Evolutionary conservation across 2,113 vertebrate species (phyloP), one percentile per base, ranked within the genome.

Genomic region (Aspidoscelis tigris): DNA sequence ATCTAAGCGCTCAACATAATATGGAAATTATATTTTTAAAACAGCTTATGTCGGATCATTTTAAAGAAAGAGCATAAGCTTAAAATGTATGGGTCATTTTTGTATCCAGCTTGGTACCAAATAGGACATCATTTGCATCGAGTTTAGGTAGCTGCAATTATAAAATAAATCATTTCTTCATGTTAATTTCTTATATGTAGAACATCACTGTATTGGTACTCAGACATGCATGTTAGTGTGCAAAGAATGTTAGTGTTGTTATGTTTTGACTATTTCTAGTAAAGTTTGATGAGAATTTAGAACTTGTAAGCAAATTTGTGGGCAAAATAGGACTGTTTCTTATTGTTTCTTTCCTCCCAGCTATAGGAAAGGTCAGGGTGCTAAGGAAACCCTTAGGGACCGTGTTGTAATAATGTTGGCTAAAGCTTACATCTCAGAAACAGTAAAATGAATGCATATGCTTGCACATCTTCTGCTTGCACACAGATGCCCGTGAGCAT

Each of bases 131-230:
- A 78, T 58, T 55, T 71, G 71, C 50, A 71, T 24, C 79, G 55
- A 21, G 20, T 72, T 4, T 33, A 24, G 58, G 39, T 33, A 73
- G 39, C 61, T 61, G 58, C 4, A 73, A 55, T 71, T 39, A 16
- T 41, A 20, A 14, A 61, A 55, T 7, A 43, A 86, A 14, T 44
- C 86, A 68, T 71, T 89, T 81, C 50, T 81, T 18, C 79, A 84
- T 58, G 47, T 50, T 50, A 50, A 50, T 50, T 50, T 5, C 5
- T 50, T 50, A 6, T 50, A 50, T 9, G 8, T 50, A 50, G 47
- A 50, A 50, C 47, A 50, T 50, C 8, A 50, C 47, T 50, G 26
- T 84, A 11, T 77, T 5, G 26, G 11, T 69, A 76, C 47, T 55
- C 50, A 11, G 22, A 44, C 58, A 21, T 78, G 58, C 22, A 66